Evolutionary conservation across 2,113 vertebrate species (phyloP), one percentile per base, ranked within the genome.

Genomic region (Bolborhynchus lineola): DNA sequence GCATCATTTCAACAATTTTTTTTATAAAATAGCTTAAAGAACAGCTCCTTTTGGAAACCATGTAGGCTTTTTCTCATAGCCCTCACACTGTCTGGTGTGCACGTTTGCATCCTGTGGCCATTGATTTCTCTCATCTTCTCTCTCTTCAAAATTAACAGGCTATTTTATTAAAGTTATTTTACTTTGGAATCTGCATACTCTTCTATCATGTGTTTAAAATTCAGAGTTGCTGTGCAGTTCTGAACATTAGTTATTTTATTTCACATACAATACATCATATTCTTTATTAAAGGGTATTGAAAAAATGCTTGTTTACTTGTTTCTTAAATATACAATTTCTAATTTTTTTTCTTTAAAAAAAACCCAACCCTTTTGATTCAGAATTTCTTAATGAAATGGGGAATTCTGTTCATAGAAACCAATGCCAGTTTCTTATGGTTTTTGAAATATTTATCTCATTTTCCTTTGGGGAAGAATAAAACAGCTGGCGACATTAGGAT

Each of bases 11-110:
- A 92, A 65, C 53, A 91, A 90, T 64, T 91, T 47, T 47, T 86
- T 88, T 88, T 67, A 86, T 86, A 87, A 65, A 65, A 57, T 23
- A 89, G 88, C 80, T 93, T 95, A 93, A 95, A 95, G 89, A 93
- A 59, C 82, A 94, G 37, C 62, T 94, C 75, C 71, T 33, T 24
- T 93, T 87, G 17, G 24, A 55, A 90, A 33, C 8, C 10, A 42
- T 35, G 46, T 49, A 68, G 49, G 10, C 33, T 92, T 86, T 92
- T 64, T 44, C 44, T 86, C 65, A 59, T 78, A 88, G 70, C 39
- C 16, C 26, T 78, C 49, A 47, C 1, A 4, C 60, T 88, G n/a
- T 75, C 75, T 93, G 42, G 10, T 86, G 31, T 79, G 35, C 16
- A 53, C 1, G 1, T 71, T 72, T 83, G 26, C 10, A 50, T 80